Conservation (phyloP, 2,888 invertebrate genomes). For the Parascotia fuliginaria region DNA sequence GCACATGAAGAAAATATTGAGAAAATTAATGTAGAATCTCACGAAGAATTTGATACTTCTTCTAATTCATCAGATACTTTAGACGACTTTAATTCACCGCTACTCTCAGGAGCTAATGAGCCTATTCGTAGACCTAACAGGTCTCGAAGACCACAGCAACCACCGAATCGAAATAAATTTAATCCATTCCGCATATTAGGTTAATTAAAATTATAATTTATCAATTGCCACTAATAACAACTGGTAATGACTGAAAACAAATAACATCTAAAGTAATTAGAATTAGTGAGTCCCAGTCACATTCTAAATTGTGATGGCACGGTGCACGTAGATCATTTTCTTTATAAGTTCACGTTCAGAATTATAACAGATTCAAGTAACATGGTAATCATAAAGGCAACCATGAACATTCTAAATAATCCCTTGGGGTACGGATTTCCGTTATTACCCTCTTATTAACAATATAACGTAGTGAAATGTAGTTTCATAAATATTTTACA, state of each 20-base stretch:
- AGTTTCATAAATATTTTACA: slow-evolving; percentile 20
- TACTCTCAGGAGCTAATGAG: slow-evolving; percentile 77
- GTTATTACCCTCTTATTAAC: slow-evolving; percentile 13
- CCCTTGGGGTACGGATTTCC: slow-evolving; percentile 16
- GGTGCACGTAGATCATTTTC: slow-evolving; percentile 73
- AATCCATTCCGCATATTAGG: slow-evolving; percentile 82
- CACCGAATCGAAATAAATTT: slow-evolving; percentile 73
- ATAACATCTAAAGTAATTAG: slow-evolving; percentile 58
- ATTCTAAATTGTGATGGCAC: slow-evolving; percentile 69
- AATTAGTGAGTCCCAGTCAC: slow-evolving; percentile 59
- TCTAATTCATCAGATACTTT: slow-evolving; percentile 53
- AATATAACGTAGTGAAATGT: slow-evolving; percentile 23
- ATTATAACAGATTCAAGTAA: slow-evolving; percentile 4
- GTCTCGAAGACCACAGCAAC: slow-evolving; percentile 69
- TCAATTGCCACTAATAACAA: slow-evolving; percentile 60
- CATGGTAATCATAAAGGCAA: slow-evolving; percentile 9
- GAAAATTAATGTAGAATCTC: slow-evolving; percentile 20
- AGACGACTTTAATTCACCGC: slow-evolving; percentile 74
- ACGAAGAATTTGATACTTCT: slow-evolving; percentile 44
- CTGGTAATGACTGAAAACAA: slow-evolving; percentile 60
- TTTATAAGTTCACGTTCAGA: slow-evolving; percentile 26
- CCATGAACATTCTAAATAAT: slow-evolving; percentile 22
- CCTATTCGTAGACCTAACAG: slow-evolving; percentile 73
- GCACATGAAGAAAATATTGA: slow-evolving; percentile 19
- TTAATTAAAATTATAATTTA: slow-evolving; percentile 48